Evolutionary conservation across 1,140 invertebrate genomes (phyloP), one percentile per base, ranked within the genome.

Genomic region (Eubasilissa regina): DNA sequence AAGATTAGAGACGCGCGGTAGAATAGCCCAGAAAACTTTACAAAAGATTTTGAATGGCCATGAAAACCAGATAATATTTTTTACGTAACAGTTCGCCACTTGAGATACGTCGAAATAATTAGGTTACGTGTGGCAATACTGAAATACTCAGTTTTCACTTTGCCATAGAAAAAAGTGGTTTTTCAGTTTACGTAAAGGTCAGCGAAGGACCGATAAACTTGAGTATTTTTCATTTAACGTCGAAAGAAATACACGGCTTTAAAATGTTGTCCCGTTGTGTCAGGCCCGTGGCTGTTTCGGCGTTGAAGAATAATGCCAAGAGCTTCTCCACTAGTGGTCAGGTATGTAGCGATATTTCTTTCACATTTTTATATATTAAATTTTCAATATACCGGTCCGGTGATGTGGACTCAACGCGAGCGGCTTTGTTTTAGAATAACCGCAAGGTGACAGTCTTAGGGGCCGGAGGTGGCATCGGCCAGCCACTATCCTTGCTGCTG

Each of bases 391-490:
- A 12, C n/a, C 13, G 11, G 11, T 12, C 7, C 15, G 75, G n/a
- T 21, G 60, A 76, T 76, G 56, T 76, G 75, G 58, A 47, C 17
- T 55, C 45, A 13, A 47, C 19, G 13, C 35, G 17, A 77, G 15
- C 3, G 0, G 35, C 44, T 77, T 55, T 76, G 55, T 75, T 78
- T 75, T 51, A 94, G 93, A 90, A 88, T 80, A 92, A 94, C 89
- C 91, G 91, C 83, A 98, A 98, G 92, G 98, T 99, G 17, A 95
- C 97, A 75, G 97, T 99, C 56, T 93, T 97, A 87, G 99, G 99
- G 75, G 99, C 98, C 0, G 93, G 94, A 85, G 99, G 98, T 81
- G 98, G 98, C 64, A 99, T 99, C 88, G 99, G 98, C 0, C 99
- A 99, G 89, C 98, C 98, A 8, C 88, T 99, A 83, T 97, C 97